phyloP scores from a whole-genome alignment of 2,113 vertebrate genomes.

The Alaudala cheleensis region DNA sequence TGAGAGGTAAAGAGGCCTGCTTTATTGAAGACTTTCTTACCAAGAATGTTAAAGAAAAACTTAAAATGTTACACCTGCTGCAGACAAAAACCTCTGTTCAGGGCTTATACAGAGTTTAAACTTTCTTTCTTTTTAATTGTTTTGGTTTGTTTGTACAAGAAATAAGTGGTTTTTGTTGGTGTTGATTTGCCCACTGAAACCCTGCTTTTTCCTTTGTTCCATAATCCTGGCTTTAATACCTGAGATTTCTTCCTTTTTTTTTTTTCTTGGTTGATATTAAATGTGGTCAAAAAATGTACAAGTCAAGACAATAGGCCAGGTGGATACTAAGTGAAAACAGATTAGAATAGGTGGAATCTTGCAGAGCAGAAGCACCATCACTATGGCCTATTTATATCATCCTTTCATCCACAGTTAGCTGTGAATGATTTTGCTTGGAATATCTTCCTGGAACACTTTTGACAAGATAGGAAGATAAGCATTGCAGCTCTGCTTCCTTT shows the following conservation, averaged over 20 bases:
- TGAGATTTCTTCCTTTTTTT: background rate
- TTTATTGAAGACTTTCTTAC: background rate
- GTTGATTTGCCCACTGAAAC: background rate
- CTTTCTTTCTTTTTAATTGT: background rate
- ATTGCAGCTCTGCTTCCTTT: background rate
- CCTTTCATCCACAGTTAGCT: background rate
- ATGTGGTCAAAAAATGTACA: background rate
- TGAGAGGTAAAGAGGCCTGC: background rate
- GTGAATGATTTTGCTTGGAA: conserved; percentile 10
- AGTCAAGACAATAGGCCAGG: background rate
- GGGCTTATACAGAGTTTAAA: background rate
- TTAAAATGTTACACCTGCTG: background rate
- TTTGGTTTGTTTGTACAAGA: background rate
- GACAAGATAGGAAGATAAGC: conserved; percentile 4
- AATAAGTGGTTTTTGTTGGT: background rate
- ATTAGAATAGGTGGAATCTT: background rate
- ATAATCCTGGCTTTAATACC: background rate
- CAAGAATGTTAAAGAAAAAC: background rate
- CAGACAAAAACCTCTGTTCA: background rate
- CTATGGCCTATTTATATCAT: background rate
- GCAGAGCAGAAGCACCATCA: background rate
- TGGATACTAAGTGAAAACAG: background rate
- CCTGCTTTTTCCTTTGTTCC: background rate
- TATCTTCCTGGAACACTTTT: conserved; percentile 9
- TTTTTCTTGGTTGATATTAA: background rate